Evolutionary conservation across 2,888 invertebrate species (phyloP).

Genomic region (Ectropis crepuscularia): DNA sequence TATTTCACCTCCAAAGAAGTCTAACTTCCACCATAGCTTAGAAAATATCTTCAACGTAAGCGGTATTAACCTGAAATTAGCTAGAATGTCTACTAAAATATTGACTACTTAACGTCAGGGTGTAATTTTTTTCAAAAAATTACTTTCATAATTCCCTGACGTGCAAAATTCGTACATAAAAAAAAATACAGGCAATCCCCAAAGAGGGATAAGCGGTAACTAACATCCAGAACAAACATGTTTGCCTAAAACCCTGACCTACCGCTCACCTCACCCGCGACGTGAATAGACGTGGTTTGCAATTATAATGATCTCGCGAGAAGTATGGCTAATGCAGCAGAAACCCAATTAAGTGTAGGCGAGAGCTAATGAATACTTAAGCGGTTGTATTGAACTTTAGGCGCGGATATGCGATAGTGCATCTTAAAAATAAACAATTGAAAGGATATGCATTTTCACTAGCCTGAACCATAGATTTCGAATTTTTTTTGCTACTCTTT

Average conservation of each 20-base stretch:
- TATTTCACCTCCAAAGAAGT: too few species aligned
- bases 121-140: too few species aligned
- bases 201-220: neutral
- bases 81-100: too few species aligned
- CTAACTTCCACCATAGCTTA: too few species aligned
- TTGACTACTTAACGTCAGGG: too few species aligned
- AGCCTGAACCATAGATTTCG: too few species aligned
- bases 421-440: neutral
- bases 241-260: conserved; percentile 33
- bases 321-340: conserved; percentile 29
- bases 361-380: conserved; percentile 28
- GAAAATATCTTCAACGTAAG: too few species aligned
- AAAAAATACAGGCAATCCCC: neutral
- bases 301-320: conserved; percentile 29
- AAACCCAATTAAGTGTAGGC: conserved; percentile 30
- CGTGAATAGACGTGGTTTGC: conserved; percentile 23
- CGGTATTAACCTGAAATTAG: too few species aligned
- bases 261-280: conserved; percentile 10
- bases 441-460: too few species aligned
- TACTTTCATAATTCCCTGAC: too few species aligned
- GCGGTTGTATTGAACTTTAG: conserved; percentile 11
- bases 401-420: neutral
- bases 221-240: conserved; percentile 13
- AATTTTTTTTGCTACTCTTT: too few species aligned
- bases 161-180: too few species aligned